These are phyloP conservation scores for Cromileptes altivelis DNA, from an alignment of 2,113 vertebrate genomes.

Conservation along the genomic window DNA sequence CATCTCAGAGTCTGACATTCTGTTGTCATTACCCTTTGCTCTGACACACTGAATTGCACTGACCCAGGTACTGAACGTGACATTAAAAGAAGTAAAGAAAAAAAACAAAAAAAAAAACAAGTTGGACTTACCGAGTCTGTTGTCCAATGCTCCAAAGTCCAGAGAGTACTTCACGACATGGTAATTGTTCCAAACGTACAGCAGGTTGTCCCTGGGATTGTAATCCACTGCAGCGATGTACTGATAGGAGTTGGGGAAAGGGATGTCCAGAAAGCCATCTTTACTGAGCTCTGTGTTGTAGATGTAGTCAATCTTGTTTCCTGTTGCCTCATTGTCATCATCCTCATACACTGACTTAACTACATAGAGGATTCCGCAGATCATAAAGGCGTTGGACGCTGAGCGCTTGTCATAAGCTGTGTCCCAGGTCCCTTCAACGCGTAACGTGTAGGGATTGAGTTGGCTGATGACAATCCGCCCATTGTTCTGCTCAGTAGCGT, in stretches of 20 bases:
- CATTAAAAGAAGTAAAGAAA: neutral
- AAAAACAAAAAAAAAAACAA: neutral
- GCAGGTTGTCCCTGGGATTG: constrained; percentile 97
- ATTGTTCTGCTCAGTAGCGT: constrained; percentile 98
- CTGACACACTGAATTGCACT: neutral
- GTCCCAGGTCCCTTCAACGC: constrained; percentile 98
- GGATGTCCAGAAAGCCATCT: constrained; percentile 94
- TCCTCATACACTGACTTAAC: constrained; percentile 98
- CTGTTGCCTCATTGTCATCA: constrained; percentile 97
- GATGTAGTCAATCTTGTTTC: constrained; percentile 99
- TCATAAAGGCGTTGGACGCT: constrained; percentile 99
- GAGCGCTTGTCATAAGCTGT: constrained; percentile 98
- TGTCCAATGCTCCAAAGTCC: constrained; percentile 95
- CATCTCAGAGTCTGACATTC: neutral
- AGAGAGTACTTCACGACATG: constrained; percentile 98
- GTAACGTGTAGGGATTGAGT: constrained; percentile 95
- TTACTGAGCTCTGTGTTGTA: constrained; percentile 98
- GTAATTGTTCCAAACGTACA: constrained; percentile 99
- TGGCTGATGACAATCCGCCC: constrained; percentile 98
- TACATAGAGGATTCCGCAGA: constrained; percentile 97
- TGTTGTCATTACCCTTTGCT: neutral
- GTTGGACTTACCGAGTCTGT: constrained; percentile 89
- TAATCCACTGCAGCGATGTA: constrained; percentile 99
- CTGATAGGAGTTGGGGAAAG: constrained; percentile 98
- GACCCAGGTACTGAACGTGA: neutral